phyloP scores from a whole-genome alignment of 2,888 invertebrate species.

The Punctoribates punctum region DNA sequence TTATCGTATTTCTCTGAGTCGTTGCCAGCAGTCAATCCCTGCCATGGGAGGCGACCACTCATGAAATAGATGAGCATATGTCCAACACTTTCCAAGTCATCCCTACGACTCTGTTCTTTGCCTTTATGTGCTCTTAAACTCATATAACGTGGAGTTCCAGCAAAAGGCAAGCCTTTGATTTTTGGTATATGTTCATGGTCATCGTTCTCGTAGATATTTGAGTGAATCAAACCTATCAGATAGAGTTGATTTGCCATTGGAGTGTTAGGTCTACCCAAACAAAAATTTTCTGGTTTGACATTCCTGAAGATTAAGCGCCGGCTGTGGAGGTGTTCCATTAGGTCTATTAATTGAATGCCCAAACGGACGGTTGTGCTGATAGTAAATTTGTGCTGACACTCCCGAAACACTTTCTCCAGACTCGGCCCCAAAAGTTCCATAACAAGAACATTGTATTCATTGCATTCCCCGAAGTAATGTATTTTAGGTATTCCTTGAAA shows the following conservation, averaged over 20 bases:
- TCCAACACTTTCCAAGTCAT: constrained; percentile 36
- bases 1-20: constrained; percentile 27
- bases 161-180: not conserved
- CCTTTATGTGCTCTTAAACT: constrained; percentile 32
- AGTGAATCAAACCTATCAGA: not conserved
- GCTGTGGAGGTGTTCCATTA: constrained; percentile 31
- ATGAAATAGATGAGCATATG: constrained; percentile 39
- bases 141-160: constrained; percentile 41
- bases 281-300: constrained; percentile 39
- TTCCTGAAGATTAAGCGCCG: constrained; percentile 17
- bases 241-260: not conserved
- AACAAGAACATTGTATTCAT: constrained; percentile 24
- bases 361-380: not conserved
- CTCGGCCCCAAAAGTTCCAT: constrained; percentile 38
- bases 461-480: not conserved
- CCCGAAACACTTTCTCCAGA: constrained; percentile 5
- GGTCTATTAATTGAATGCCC: constrained; percentile 32
- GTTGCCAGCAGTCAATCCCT: not conserved
- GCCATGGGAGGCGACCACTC: constrained; percentile 32
- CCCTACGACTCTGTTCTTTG: constrained; percentile 26
- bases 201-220: not conserved
- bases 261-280: constrained; percentile 26
- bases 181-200: not conserved
- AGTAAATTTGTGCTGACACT: constrained; percentile 1
- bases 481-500: constrained; percentile 32